These are phyloP conservation scores for Ephestia elutella DNA, from an alignment of 1,140 invertebrate genomes.

Conservation along the genomic window DNA sequence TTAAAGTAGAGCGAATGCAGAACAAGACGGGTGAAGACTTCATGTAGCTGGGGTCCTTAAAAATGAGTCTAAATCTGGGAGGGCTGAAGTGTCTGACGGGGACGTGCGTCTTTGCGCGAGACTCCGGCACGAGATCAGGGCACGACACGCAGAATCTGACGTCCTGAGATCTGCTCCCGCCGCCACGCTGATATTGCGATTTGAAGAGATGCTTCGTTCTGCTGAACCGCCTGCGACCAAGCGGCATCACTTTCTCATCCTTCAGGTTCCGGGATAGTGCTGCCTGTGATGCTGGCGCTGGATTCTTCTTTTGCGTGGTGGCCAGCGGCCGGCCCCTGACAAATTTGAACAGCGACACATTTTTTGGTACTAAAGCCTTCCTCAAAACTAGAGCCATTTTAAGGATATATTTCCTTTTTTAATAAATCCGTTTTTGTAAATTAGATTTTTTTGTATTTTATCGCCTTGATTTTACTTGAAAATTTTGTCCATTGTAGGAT, in stretches of 20 bases:
- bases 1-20: neutral
- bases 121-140: conserved; percentile 23
- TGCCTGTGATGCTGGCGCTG: conserved; percentile 24
- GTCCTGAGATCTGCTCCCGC: neutral
- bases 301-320: conserved; percentile 34
- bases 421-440: too few species aligned
- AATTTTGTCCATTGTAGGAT: conserved; percentile 46
- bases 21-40: neutral
- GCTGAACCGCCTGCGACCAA: neutral
- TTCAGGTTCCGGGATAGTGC: conserved; percentile 7
- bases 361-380: conserved; percentile 50
- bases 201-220: neutral
- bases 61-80: conserved; percentile 15
- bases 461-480: conserved; percentile 32
- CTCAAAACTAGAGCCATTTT: conserved; percentile 53
- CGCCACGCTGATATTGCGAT: neutral
- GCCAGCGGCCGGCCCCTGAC: conserved; percentile 43
- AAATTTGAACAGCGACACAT: conserved; percentile 47
- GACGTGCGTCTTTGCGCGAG: conserved; percentile 4
- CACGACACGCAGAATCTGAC: conserved; percentile 28
- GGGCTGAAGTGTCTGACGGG: conserved; percentile 16
- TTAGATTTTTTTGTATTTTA: too few species aligned
- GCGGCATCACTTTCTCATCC: conserved; percentile 7
- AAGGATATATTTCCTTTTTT: conserved; percentile 22
- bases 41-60: conserved; percentile 3